Conservation (phyloP, 2,113 vertebrate species). For the Dasyprocta punctata region DNA sequence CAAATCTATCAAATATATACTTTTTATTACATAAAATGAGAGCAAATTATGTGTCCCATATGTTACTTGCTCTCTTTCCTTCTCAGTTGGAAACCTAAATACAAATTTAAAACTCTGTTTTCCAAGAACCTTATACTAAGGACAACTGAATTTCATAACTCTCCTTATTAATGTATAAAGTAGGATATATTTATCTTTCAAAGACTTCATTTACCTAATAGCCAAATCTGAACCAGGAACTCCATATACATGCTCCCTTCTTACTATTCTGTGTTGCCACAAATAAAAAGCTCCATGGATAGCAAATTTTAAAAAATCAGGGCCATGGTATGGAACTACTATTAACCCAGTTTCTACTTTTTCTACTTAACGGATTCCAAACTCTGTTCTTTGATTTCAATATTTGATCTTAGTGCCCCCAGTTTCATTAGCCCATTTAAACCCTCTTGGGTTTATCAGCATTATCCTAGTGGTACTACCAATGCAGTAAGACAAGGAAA, state of each 20-base stretch:
- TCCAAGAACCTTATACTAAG: background rate
- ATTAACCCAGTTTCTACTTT: background rate
- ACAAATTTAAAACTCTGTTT: background rate
- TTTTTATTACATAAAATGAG: background rate
- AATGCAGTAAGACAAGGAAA: conserved; percentile 31
- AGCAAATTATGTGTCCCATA: background rate
- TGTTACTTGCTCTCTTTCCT: background rate
- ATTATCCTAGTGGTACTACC: background rate
- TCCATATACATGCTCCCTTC: background rate
- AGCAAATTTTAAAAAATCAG: background rate
- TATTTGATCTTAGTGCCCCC: background rate
- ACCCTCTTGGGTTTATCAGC: background rate
- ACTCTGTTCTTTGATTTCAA: background rate
- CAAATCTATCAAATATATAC: background rate
- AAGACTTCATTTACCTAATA: background rate
- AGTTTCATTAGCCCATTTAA: background rate
- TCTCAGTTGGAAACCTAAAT: background rate
- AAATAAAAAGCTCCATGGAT: background rate
- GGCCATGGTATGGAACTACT: background rate
- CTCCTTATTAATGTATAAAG: background rate
- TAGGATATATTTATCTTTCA: background rate
- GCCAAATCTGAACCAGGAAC: background rate
- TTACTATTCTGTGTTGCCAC: background rate
- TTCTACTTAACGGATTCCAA: background rate
- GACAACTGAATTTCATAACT: background rate